Evolutionary conservation across 2,797 vertebrate species (phyloP), one percentile per base, ranked within the genome.

Genomic region (Trachurus trachurus): DNA sequence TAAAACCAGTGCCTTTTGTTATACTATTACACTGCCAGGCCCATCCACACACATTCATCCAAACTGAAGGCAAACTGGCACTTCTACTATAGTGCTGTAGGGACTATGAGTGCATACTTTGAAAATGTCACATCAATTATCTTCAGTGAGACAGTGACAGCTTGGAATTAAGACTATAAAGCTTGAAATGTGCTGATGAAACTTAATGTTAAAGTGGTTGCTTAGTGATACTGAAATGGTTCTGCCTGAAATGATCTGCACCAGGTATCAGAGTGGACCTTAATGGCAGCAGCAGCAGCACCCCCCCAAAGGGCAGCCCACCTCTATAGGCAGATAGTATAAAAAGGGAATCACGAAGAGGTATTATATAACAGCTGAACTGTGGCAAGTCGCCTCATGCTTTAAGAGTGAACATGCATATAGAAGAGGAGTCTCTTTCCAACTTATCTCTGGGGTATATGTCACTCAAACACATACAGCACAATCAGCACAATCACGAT

Each of bases 321-420:
- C 19, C 19, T 52, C 19, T 58, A 26, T 49, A 70, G 16, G 42
- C 34, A 81, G 71, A 77, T 53, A 31, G 31, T 34, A 34, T 34
- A 6, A 34, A 34, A 34, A 34, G 66, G 31, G 9, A 58, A 5
- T 62, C 3, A 34, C 31, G 5, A 64, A 72, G 45, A 64, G 63
- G 37, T 29, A 6, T 81, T 56, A 70, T 37, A 42, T 61, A 74
- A 76, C 26, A 74, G 37, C 4, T 73, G 44, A 74, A 62, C 47
- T 21, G 13, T 9, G 16, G 58, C 85, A 81, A 79, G 82, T 49
- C 60, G 6, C 15, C 17, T 84, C 74, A 60, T 42, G 80, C 64
- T 60, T 47, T 22, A 26, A 64, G n/a, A 44, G 44, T 3, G 6
- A 63, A 49, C 49, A 78, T 45, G 17, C 31, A 65, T 11, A 49